A percentile compares a stretch with the other conserved stretches of the same genome.
Conservation (phyloP, 2,797 vertebrate species). For the Zenarchopterus dispar region DNA sequence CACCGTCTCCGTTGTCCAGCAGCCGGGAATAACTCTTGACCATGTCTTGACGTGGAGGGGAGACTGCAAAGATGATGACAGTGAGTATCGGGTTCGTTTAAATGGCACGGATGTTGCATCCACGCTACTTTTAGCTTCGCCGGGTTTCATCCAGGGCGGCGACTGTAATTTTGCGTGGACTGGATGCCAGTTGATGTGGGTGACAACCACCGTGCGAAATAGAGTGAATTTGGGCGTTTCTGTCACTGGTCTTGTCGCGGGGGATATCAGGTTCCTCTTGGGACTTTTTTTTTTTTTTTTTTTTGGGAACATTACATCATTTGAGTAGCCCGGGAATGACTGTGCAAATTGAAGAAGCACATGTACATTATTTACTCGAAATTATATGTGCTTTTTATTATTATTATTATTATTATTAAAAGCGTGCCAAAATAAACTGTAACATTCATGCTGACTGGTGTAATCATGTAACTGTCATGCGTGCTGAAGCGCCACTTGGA, state of each 20-base stretch:
- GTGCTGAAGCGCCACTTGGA: conserved; percentile 35
- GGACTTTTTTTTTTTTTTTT: conserved; percentile 72
- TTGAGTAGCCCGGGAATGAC: conserved; percentile 63
- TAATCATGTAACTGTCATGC: conserved; percentile 41
- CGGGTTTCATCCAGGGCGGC: conserved; percentile 6
- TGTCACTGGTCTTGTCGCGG: conserved; percentile 63
- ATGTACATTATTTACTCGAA: background rate
- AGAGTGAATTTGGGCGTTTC: conserved; percentile 70
- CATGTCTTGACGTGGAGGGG: conserved; percentile 80
- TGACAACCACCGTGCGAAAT: conserved; percentile 33
- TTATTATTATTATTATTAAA: background rate
- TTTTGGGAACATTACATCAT: conserved; percentile 81
- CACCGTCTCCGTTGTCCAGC: conserved; percentile 57
- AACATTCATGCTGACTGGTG: conserved; percentile 20
- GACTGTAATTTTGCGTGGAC: conserved; percentile 32
- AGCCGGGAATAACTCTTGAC: conserved; percentile 67
- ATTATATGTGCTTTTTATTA: background rate
- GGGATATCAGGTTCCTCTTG: conserved; percentile 62
- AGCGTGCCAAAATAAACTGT: no score
- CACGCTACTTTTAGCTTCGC: conserved; percentile 54
- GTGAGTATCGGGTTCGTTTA: conserved; percentile 75
- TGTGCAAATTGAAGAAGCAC: conserved; percentile 51
- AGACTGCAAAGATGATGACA: conserved; percentile 77
- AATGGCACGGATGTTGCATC: conserved; percentile 30
- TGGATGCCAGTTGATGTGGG: conserved; percentile 15